phyloP scores from a whole-genome alignment of 2,113 vertebrate species.

The Poicephalus gulielmi region DNA sequence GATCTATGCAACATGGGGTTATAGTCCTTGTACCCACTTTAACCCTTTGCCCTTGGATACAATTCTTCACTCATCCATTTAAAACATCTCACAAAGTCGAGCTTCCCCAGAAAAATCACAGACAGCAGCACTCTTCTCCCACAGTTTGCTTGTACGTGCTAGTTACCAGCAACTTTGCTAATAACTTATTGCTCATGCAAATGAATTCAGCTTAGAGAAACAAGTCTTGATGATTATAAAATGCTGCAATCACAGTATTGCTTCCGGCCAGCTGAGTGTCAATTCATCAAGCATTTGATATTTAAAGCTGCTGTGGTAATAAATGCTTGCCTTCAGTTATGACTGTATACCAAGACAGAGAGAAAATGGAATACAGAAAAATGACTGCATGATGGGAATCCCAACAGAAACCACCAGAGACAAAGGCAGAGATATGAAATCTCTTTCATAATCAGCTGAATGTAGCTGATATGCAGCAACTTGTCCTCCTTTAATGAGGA shows the following conservation, averaged over 20 bases:
- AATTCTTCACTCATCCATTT: background rate
- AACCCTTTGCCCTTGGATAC: background rate
- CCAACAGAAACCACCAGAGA: slow-evolving; percentile 6
- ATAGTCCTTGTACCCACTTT: background rate
- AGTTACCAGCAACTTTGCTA: slow-evolving; percentile 27
- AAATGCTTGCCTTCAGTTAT: slow-evolving; percentile 50
- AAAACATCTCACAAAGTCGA: background rate
- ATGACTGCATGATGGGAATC: slow-evolving; percentile 26
- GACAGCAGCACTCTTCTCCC: background rate
- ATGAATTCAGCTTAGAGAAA: slow-evolving; percentile 69
- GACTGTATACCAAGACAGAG: slow-evolving; percentile 29
- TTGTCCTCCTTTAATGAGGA: background rate
- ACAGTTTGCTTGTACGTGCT: background rate
- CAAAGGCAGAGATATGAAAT: background rate
- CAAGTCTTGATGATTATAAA: slow-evolving; percentile 67
- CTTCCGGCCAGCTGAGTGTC: slow-evolving; percentile 67
- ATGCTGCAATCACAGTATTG: slow-evolving; percentile 63
- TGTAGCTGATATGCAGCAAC: background rate
- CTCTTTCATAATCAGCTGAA: background rate
- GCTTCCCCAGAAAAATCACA: background rate
- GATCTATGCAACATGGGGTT: fast-evolving
- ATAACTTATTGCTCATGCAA: slow-evolving; percentile 62
- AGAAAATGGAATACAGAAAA: slow-evolving; percentile 3
- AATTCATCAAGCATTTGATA: slow-evolving; percentile 69
- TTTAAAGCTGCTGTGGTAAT: slow-evolving; percentile 56